Evolutionary conservation across 2,888 invertebrate species (phyloP).

Genomic region (Latrodectus hesperus): DNA sequence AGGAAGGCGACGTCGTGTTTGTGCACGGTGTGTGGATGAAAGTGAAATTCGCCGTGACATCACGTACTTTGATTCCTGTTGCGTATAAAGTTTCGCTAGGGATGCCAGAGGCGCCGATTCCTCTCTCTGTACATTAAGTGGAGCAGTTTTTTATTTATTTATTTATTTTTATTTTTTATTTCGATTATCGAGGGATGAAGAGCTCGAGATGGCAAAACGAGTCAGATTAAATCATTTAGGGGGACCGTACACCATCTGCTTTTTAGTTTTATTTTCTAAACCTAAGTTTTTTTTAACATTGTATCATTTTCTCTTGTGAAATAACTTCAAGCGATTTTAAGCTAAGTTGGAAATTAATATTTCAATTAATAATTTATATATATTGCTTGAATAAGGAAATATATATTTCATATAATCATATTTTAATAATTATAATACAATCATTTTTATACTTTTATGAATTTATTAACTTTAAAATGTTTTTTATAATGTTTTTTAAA

Average conservation of each 20-base stretch:
- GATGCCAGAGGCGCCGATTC: constrained; percentile 10
- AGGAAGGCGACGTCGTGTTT: not conserved
- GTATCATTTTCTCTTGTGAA: too few species aligned
- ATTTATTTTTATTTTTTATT: not conserved
- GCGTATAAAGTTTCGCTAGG: constrained; percentile 38
- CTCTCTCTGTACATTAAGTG: constrained; percentile 26
- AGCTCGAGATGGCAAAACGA: not conserved
- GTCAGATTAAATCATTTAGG: constrained; percentile 4
- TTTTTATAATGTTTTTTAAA: too few species aligned
- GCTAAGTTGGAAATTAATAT: too few species aligned
- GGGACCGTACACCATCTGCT: constrained; percentile 10
- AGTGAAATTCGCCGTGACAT: not conserved
- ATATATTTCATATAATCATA: too few species aligned
- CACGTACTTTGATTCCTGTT: not conserved
- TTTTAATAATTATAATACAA: too few species aligned
- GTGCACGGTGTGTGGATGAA: not conserved
- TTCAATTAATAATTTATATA: too few species aligned
- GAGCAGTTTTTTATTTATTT: constrained; percentile 14
- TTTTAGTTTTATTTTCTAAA: not conserved
- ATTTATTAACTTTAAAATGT: too few species aligned
- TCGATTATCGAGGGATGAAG: constrained; percentile 19
- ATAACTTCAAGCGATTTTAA: too few species aligned
- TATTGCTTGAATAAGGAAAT: too few species aligned
- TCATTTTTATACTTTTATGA: too few species aligned
- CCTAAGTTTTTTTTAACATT: not conserved